These are phyloP conservation scores for Danio choprae DNA, from an alignment of 2,797 vertebrate species.

Conservation along the genomic window DNA sequence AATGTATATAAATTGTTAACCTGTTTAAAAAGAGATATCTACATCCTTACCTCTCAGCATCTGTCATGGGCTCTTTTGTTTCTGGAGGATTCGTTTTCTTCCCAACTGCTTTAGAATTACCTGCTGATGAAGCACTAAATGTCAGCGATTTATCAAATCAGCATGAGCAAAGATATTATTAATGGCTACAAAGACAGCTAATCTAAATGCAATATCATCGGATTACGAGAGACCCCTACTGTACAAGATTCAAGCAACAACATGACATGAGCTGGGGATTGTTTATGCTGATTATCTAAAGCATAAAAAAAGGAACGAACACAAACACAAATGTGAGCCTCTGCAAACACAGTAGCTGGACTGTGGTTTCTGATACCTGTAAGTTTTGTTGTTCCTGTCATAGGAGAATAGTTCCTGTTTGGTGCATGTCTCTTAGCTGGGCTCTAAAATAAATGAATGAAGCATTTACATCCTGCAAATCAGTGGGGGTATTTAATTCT, in stretches of 20 bases:
- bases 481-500: neutral
- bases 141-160: conserved; percentile 52
- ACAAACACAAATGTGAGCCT: neutral
- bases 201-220: conserved; percentile 16
- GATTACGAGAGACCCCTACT: conserved; percentile 14
- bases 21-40: neutral
- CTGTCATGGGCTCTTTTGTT: conserved; percentile 54
- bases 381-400: conserved; percentile 51
- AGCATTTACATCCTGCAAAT: conserved; percentile 2
- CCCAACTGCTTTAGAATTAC: conserved; percentile 54
- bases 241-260: conserved; percentile 17
- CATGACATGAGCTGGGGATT: conserved; percentile 10
- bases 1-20: neutral
- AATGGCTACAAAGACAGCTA: conserved; percentile 5
- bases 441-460: conserved; percentile 40
- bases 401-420: conserved; percentile 49
- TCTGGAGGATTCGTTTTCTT: conserved; percentile 43
- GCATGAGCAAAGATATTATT: conserved; percentile 23
- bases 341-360: conserved; percentile 2
- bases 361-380: conserved; percentile 44
- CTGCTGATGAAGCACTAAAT: conserved; percentile 62
- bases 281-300: conserved; percentile 15
- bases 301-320: neutral
- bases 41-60: conserved; percentile 67
- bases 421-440: conserved; percentile 61